Evolutionary conservation across 2,113 vertebrate genomes (phyloP).

Genomic region (Nibea albiflora): DNA sequence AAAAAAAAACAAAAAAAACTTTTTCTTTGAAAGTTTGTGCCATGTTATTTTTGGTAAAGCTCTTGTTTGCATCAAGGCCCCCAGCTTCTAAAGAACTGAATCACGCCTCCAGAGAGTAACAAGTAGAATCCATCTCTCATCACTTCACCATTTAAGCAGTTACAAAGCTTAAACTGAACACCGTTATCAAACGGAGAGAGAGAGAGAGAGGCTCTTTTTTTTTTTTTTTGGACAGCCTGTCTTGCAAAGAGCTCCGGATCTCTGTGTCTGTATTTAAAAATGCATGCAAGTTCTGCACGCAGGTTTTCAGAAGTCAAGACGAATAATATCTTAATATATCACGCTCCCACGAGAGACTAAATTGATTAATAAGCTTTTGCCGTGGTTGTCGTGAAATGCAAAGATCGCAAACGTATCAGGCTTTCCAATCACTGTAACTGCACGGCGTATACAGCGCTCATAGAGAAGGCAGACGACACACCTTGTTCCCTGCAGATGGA

Average conservation of each 20-base stretch:
- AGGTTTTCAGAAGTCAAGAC: slow-evolving; percentile 29
- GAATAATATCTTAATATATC: slow-evolving; percentile 53
- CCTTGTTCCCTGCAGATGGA: slow-evolving; percentile 29
- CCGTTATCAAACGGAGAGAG: slow-evolving; percentile 36
- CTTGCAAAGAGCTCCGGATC: slow-evolving; percentile 33
- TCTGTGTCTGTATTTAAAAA: slow-evolving; percentile 49
- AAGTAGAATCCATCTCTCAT: slow-evolving; percentile 55
- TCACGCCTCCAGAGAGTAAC: slow-evolving; percentile 66
- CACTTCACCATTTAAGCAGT: slow-evolving; percentile 64
- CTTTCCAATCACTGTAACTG: slow-evolving; percentile 48
- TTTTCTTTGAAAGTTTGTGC: slow-evolving; percentile 69
- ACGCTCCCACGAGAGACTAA: not conserved
- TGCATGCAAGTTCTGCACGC: slow-evolving; percentile 10
- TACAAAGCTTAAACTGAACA: slow-evolving; percentile 58
- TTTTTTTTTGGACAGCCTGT: slow-evolving; percentile 38
- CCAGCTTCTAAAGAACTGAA: slow-evolving; percentile 65
- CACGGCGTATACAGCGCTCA: not conserved
- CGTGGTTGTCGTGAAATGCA: slow-evolving; percentile 31
- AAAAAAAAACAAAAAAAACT: slow-evolving; percentile 26
- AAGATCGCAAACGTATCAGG: slow-evolving; percentile 30
- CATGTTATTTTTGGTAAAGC: slow-evolving; percentile 78
- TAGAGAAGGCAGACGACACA: slow-evolving; percentile 10
- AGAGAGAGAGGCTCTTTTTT: not conserved
- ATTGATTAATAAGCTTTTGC: slow-evolving; percentile 49
- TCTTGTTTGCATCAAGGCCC: slow-evolving; percentile 75